Base-by-base conservation (phyloP, 2,888 invertebrate genomes). In the Pachymerium ferrugineum region DNA sequence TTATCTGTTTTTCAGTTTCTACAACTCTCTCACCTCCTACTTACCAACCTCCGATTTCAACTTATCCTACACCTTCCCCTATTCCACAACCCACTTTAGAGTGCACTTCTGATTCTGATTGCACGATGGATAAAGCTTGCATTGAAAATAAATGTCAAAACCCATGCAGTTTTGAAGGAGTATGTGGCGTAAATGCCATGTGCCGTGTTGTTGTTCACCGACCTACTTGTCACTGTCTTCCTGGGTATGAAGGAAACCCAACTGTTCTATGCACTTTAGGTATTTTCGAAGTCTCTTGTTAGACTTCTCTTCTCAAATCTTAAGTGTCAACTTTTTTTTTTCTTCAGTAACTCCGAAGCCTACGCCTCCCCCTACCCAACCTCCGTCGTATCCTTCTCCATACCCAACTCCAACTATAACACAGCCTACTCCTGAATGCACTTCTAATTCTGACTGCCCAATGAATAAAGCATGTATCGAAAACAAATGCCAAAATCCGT, bases 381-480 rank as follows among this genome's bases (percentile, higher is more conserved):
- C 33, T 10, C 4, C 35, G 6, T 1, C 67, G 1, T 33, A 29
- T 30, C 5, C 29, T 3, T 1, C 68, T 33, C 8, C 25, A 67
- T 1, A 16, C n/a, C 16, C 75, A 70, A 62, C 74, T 77, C 92
- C 79, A 68, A 78, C 78, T 8, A 79, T 79, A 70, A 75, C 77
- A 12, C 70, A 76, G 16, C 78, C 78, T 73, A 73, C 75, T n/a
- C 77, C 78, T 38, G 73, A 73, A 33, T 73, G 73, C 35, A 30
- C 54, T 0, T 62, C 76, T 28, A 89, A 89, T 82, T 90, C 90
- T 81, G 90, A 90, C 84, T 94, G 94, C 85, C 90, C 91, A 80
- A 87, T 88, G 80, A 89, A 89, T 82, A 90, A 92, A 79, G 94
- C 94, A 80, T 95, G 95, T 87, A 90, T 90, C 85, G 94, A 94